phyloP scores from a whole-genome alignment of 2,797 vertebrate species.

The Channallabes apus region DNA sequence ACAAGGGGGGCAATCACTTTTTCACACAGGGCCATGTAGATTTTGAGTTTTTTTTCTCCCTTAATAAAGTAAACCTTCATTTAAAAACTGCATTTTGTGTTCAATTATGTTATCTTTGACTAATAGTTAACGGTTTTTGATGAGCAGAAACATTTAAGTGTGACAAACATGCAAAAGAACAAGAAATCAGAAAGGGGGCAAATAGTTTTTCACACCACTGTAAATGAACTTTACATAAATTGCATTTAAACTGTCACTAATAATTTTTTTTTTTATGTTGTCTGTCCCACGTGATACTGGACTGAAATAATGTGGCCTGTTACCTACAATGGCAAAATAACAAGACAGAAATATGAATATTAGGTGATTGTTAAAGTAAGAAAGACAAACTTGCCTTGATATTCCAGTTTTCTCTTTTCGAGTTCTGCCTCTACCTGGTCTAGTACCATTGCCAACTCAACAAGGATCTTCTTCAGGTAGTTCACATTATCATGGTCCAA shows the following conservation, averaged over 20 bases:
- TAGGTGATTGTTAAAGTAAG: background rate
- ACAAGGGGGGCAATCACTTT: too few species aligned
- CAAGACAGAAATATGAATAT: background rate
- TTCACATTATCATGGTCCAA: constrained; percentile 97
- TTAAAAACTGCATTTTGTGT: too few species aligned
- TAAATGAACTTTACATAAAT: background rate
- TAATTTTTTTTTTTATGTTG: background rate
- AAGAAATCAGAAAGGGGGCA: too few species aligned
- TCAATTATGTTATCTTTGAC: too few species aligned
- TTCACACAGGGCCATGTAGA: too few species aligned
- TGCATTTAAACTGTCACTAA: background rate
- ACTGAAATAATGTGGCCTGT: background rate
- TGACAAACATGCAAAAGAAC: too few species aligned
- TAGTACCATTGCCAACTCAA: constrained; percentile 94
- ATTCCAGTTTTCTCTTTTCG: constrained; percentile 96
- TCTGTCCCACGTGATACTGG: background rate
- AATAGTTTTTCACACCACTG: too few species aligned
- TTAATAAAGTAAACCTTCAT: too few species aligned
- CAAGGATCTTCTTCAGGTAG: constrained; percentile 96
- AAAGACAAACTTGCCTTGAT: constrained; percentile 78
- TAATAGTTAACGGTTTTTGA: too few species aligned
- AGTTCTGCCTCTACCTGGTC: constrained; percentile 97
- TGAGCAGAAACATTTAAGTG: too few species aligned
- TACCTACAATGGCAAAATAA: background rate
- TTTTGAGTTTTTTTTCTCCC: too few species aligned